Conservation (phyloP, 2,797 vertebrate species). For the Heliangelus exortis region DNA sequence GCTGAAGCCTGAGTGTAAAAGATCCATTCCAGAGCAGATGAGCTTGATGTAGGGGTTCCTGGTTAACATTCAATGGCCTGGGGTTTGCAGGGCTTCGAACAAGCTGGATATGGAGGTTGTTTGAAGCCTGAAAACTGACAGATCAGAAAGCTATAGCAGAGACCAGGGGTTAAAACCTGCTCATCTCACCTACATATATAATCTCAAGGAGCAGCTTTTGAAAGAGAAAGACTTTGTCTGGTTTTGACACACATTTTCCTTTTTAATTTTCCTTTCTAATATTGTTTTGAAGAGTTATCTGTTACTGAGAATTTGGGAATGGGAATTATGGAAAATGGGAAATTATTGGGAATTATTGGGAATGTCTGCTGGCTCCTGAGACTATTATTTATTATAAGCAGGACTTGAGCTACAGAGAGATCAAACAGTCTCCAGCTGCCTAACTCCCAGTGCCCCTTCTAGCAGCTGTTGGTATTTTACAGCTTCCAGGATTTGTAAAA, state of each 20-base stretch:
- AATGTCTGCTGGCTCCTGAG: slow-evolving; percentile 43
- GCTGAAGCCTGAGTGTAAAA: background rate
- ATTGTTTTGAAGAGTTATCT: slow-evolving; percentile 32
- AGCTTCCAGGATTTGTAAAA: slow-evolving; percentile 42
- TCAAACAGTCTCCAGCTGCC: slow-evolving; percentile 65
- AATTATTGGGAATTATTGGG: too few species aligned
- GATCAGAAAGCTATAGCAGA: slow-evolving; percentile 13
- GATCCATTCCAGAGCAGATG: background rate
- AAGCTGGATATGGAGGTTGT: background rate
- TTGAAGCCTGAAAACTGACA: slow-evolving; percentile 35
- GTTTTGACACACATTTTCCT: slow-evolving; percentile 28
- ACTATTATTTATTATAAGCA: slow-evolving; percentile 30
- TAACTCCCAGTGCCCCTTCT: slow-evolving; percentile 42
- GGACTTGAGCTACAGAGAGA: slow-evolving; percentile 40
- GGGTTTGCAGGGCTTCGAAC: slow-evolving; percentile 18
- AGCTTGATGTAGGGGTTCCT: background rate
- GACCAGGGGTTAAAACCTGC: slow-evolving; percentile 8
- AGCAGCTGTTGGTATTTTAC: slow-evolving; percentile 48
- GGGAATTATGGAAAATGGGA: too few species aligned
- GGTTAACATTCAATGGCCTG: background rate
- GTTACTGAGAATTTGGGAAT: too few species aligned
- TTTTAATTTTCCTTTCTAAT: slow-evolving; percentile 30
- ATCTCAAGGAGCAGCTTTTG: slow-evolving; percentile 41
- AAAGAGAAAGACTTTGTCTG: background rate
- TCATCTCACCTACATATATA: background rate